phyloP scores from a whole-genome alignment of 2,113 vertebrate genomes.

The Euleptes europaea region DNA sequence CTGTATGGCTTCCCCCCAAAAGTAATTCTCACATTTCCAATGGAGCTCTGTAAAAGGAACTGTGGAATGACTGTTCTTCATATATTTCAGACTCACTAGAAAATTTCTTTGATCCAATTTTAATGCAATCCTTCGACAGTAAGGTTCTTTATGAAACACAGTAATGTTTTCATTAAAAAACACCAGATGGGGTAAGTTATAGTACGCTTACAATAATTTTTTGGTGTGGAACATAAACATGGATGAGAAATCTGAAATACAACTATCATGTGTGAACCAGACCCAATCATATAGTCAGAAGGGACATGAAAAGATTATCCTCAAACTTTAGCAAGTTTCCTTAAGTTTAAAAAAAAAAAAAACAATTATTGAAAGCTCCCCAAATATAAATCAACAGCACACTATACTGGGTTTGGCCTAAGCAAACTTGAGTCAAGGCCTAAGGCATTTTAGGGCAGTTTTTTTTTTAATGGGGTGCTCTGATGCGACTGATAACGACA shows the following conservation, averaged over 20 bases:
- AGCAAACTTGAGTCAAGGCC: no score
- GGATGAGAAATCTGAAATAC: neutral
- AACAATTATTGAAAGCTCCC: neutral
- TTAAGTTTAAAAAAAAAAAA: neutral
- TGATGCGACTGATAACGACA: no score
- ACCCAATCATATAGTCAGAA: neutral
- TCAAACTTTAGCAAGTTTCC: neutral
- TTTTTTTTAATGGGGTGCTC: no score
- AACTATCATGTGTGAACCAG: neutral
- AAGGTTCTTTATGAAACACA: neutral
- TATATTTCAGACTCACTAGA: neutral
- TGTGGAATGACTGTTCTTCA: neutral
- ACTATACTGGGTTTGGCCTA: no score
- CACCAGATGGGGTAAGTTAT: neutral
- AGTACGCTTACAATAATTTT: neutral
- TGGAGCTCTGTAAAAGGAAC: slow-evolving; percentile 3
- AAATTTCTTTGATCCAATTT: slow-evolving; percentile 19
- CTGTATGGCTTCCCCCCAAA: slow-evolving; percentile 18
- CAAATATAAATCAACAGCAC: neutral
- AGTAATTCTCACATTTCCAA: neutral
- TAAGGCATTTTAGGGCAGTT: no score
- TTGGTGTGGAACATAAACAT: slow-evolving; percentile 10
- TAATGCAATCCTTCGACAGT: neutral
- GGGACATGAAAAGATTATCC: neutral
- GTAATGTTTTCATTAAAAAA: neutral